phyloP scores from a whole-genome alignment of 2,888 invertebrate species.

The Sarcophaga rosellei region DNA sequence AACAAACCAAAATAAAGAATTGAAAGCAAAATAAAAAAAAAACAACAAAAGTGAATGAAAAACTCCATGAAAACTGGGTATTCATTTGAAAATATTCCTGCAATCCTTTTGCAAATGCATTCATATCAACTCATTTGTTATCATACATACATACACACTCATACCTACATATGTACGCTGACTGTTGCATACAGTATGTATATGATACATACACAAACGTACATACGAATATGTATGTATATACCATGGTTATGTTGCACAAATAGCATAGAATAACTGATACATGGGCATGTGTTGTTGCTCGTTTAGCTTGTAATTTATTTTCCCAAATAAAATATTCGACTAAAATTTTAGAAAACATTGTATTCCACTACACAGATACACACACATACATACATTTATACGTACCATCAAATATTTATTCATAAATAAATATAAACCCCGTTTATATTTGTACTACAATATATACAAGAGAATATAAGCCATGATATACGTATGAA shows the following conservation, averaged over 20 bases:
- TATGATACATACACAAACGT: not conserved
- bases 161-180: not conserved
- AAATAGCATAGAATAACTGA: not conserved
- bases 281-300: constrained; percentile 28
- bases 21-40: constrained; percentile 24
- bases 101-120: constrained; percentile 26
- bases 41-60: not conserved
- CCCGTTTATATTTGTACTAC: not conserved
- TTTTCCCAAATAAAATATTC: constrained; percentile 70
- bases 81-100: constrained; percentile 12
- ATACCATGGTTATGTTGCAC: too few relatives aligned
- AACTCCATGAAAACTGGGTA: not conserved
- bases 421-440: constrained; percentile 41
- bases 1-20: constrained; percentile 13
- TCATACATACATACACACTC: not conserved
- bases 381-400: not conserved
- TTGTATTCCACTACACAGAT: constrained; percentile 27
- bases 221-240: not conserved
- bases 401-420: not conserved
- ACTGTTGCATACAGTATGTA: too few relatives aligned
- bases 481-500: too few relatives aligned
- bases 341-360: not conserved
- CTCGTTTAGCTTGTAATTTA: constrained; percentile 69
- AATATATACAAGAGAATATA: too few relatives aligned
- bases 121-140: constrained; percentile 37